Conservation (phyloP, 2,113 vertebrate genomes). For the Odocoileus hemionus region DNA sequence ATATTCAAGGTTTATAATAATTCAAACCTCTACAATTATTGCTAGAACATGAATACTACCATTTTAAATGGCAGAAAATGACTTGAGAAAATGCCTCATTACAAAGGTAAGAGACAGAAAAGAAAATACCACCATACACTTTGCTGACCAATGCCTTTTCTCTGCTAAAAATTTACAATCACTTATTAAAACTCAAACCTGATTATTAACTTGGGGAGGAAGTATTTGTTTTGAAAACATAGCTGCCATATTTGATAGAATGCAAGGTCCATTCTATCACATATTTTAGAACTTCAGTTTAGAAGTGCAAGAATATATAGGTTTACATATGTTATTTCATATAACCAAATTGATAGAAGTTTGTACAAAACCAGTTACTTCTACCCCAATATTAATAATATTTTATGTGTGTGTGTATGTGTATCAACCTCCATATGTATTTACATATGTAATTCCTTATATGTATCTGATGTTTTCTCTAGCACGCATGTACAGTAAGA, state of each 20-base stretch:
- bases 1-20: slow-evolving; percentile 77
- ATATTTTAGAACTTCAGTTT: slow-evolving; percentile 36
- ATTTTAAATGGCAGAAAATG: slow-evolving; percentile 66
- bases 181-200: slow-evolving; percentile 37
- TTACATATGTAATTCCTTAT: neutral
- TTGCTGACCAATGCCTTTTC: slow-evolving; percentile 14
- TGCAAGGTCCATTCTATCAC: neutral
- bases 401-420: neutral
- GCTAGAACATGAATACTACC: slow-evolving; percentile 63
- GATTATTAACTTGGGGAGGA: slow-evolving; percentile 16
- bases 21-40: slow-evolving; percentile 69
- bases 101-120: slow-evolving; percentile 54
- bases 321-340: neutral
- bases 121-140: neutral
- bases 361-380: slow-evolving; percentile 21
- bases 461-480: neutral
- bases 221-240: slow-evolving; percentile 8
- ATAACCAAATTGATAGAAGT: neutral
- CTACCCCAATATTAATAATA: neutral
- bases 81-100: slow-evolving; percentile 57
- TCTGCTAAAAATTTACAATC: slow-evolving; percentile 33
- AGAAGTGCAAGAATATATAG: neutral
- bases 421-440: neutral
- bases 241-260: slow-evolving; percentile 12
- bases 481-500: neutral